Evolutionary conservation across 2,113 vertebrate genomes (phyloP).

Genomic region (Aldabrachelys gigantea): DNA sequence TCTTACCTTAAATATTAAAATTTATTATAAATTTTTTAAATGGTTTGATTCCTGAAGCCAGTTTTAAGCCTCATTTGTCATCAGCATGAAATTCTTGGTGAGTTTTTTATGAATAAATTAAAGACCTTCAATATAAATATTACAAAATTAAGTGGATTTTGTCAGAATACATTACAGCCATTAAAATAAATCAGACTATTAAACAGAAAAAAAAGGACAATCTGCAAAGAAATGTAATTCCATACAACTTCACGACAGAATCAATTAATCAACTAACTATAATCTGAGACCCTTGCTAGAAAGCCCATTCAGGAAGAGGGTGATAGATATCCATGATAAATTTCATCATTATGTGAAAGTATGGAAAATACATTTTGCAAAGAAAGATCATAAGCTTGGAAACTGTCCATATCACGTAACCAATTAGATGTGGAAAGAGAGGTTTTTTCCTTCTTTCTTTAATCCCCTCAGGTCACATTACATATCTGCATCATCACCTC

Average conservation of each 20-base stretch:
- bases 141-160: slow-evolving; percentile 80
- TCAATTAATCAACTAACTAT: slow-evolving; percentile 72
- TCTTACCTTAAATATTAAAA: slow-evolving; percentile 37
- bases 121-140: slow-evolving; percentile 79
- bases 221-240: slow-evolving; percentile 74
- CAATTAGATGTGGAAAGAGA: background rate
- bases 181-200: slow-evolving; percentile 82
- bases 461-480: accelerated
- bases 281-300: slow-evolving; percentile 37
- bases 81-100: slow-evolving; percentile 48
- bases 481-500: background rate
- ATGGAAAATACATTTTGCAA: slow-evolving; percentile 34
- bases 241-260: slow-evolving; percentile 73
- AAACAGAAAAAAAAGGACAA: slow-evolving; percentile 65
- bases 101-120: slow-evolving; percentile 72
- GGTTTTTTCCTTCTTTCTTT: background rate
- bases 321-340: slow-evolving; percentile 33
- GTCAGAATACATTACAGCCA: slow-evolving; percentile 70
- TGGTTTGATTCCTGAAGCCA: slow-evolving; percentile 49
- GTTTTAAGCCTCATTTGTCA: slow-evolving; percentile 68
- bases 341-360: slow-evolving; percentile 36
- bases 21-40: slow-evolving; percentile 53
- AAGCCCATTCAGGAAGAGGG: background rate
- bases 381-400: slow-evolving; percentile 13
- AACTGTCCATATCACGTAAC: background rate